Evolutionary conservation across 2,113 vertebrate species (phyloP), one percentile per base, ranked within the genome.

Genomic region (Myotis lucifugus): DNA sequence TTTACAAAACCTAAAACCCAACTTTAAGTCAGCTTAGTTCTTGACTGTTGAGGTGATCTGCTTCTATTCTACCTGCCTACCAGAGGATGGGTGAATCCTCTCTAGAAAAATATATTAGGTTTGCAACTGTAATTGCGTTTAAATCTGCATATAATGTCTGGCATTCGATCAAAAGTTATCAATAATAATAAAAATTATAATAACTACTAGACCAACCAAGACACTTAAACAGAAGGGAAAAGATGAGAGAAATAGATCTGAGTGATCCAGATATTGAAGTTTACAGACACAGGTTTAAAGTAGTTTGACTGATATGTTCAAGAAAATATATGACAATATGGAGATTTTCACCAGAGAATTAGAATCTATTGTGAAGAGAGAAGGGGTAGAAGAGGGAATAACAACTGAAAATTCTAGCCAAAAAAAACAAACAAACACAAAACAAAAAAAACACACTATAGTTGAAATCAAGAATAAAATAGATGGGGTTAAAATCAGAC

Each of bases 361-460:
- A 88, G 48, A 69, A 74, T 52, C 27, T 81, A 42, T 73, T 78
- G 40, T 72, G 54, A 67, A 37, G 48, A 90, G 34, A 83, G 25
- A 82, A 6, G 23, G 8, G 6, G 13, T 27, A 21, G 14, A 19
- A 23, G 21, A 66, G 19, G 32, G 64, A 23, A 13, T 64, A 85
- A 61, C 48, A 95, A 90, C 69, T 29, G 5, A 82, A 96, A 95
- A 95, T 61, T 93, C 69, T 77, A 95, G 23, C 18, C 46, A 46
- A 46, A 46, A 46, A 46, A 46, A 46, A 11, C 9, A 46, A 46
- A 10, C 8, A 9, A 9, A 46, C 46, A 46, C 46, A 25, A 59
- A 59, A 59, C 10, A 59, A 59, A 56, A 88, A 78, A 34, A 42
- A 42, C 42, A 42, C 54, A 48, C 10, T 70, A 42, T n/a, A 54